phyloP scores from a whole-genome alignment of 2,797 vertebrate species.

The Phataginus tetradactyla region DNA sequence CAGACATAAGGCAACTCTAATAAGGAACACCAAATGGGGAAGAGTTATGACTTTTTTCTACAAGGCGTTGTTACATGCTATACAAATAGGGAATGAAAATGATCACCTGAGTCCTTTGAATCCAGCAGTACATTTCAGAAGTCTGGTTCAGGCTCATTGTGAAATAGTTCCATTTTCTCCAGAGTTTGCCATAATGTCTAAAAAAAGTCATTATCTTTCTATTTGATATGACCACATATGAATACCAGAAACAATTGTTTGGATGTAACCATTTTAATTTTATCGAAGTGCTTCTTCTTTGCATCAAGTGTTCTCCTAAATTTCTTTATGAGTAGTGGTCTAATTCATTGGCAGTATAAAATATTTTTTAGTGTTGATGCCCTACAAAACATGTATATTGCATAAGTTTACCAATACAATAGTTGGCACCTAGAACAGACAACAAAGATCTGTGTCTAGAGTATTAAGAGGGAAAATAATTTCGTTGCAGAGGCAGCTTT shows the following conservation, averaged over 20 bases:
- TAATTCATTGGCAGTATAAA: not conserved
- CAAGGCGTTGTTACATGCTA: not conserved
- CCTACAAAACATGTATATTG: not conserved
- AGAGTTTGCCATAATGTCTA: not conserved
- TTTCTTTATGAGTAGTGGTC: not conserved
- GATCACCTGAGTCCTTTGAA: not conserved
- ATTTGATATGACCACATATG: not conserved
- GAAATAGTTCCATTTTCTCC: not conserved
- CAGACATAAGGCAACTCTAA: not conserved
- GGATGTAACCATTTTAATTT: not conserved
- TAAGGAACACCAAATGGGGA: not conserved
- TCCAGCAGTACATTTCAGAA: not conserved
- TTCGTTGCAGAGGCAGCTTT: conserved; percentile 91
- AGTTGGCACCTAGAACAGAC: not conserved
- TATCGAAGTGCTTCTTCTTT: not conserved
- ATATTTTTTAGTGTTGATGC: not conserved
- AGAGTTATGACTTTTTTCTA: not conserved
- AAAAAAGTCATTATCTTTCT: not conserved
- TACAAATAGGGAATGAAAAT: not conserved
- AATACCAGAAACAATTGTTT: not conserved
- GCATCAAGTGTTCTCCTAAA: not conserved
- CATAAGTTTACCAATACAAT: not conserved
- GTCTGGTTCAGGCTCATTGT: not conserved
- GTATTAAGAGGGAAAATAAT: conserved; percentile 36
- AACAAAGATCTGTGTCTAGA: not conserved